These are phyloP conservation scores for Pluvialis apricaria DNA, from an alignment of 2,113 vertebrate genomes.

Conservation along the genomic window DNA sequence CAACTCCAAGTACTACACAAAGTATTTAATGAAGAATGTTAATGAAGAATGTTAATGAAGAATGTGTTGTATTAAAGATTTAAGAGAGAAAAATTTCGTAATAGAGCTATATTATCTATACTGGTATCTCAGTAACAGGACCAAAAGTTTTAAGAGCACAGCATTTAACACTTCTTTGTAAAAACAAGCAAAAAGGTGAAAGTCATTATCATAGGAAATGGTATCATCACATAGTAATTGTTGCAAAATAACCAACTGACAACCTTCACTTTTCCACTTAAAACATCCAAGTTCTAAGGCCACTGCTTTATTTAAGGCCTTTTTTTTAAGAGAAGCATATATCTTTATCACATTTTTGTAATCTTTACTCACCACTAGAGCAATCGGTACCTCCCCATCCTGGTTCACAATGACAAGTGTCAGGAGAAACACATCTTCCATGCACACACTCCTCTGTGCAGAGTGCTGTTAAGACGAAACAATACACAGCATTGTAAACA, in stretches of 20 bases:
- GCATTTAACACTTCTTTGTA: background rate
- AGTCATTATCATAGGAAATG: background rate
- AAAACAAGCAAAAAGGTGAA: background rate
- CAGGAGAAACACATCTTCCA: slow-evolving; percentile 93
- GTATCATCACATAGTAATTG: background rate
- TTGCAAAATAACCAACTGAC: background rate
- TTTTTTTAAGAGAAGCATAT: background rate
- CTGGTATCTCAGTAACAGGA: background rate
- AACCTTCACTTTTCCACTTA: background rate
- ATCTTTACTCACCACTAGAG: slow-evolving; percentile 93
- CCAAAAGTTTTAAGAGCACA: background rate
- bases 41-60: background rate
- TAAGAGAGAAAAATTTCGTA: background rate
- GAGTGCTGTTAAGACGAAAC: slow-evolving; percentile 77
- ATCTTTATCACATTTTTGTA: background rate
- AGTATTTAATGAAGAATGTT: background rate
- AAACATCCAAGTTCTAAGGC: background rate
- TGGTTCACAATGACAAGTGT: slow-evolving; percentile 96
- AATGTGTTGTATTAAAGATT: background rate
- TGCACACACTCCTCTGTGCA: slow-evolving; percentile 97
- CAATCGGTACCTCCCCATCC: slow-evolving; percentile 98
- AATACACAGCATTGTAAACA: background rate
- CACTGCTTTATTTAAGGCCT: background rate
- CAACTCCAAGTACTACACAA: background rate
- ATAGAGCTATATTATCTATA: background rate